Conservation (phyloP, 2,888 invertebrate species). For the Oligia latruncula region DNA sequence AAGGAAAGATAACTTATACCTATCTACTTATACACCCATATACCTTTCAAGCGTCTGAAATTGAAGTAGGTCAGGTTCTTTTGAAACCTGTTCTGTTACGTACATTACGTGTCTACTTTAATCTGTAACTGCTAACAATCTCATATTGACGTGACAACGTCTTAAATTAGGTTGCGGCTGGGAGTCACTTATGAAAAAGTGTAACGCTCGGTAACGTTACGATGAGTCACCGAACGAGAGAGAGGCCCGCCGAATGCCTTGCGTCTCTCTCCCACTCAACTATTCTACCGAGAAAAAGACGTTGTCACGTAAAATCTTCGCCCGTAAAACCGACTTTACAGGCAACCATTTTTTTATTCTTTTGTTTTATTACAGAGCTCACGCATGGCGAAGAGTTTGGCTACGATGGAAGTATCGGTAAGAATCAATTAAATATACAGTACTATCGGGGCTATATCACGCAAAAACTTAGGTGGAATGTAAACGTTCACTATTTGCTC, state of each 20-base stretch:
- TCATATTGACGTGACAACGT: too few relatives aligned
- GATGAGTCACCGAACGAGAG: too few relatives aligned
- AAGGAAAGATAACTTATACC: not conserved
- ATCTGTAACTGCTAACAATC: slow-evolving; percentile 2
- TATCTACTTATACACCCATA: not conserved
- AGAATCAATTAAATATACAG: slow-evolving; percentile 49
- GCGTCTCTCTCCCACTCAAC: too few relatives aligned
- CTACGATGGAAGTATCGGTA: slow-evolving; percentile 90
- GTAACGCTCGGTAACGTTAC: too few relatives aligned
- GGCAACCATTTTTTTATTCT: too few relatives aligned
- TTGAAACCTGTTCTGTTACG: slow-evolving; percentile 3
- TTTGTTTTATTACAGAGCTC: slow-evolving; percentile 75
- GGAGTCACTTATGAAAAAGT: too few relatives aligned
- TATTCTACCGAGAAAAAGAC: too few relatives aligned
- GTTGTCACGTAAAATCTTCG: too few relatives aligned
- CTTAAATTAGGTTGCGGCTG: too few relatives aligned
- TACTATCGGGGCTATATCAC: slow-evolving; percentile 34
- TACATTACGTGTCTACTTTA: slow-evolving; percentile 3
- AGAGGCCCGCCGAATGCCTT: too few relatives aligned
- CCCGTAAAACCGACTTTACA: too few relatives aligned
- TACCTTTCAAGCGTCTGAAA: not conserved
- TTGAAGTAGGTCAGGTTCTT: not conserved
- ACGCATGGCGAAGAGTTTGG: slow-evolving; percentile 89
- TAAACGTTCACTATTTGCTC: slow-evolving; percentile 34
- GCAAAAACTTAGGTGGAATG: slow-evolving; percentile 30